Percentiles rank a stretch among this genome's conserved stretches.
Conservation (phyloP, 92 coral and sea anemone genomes). For the Heteractis magnifica region DNA sequence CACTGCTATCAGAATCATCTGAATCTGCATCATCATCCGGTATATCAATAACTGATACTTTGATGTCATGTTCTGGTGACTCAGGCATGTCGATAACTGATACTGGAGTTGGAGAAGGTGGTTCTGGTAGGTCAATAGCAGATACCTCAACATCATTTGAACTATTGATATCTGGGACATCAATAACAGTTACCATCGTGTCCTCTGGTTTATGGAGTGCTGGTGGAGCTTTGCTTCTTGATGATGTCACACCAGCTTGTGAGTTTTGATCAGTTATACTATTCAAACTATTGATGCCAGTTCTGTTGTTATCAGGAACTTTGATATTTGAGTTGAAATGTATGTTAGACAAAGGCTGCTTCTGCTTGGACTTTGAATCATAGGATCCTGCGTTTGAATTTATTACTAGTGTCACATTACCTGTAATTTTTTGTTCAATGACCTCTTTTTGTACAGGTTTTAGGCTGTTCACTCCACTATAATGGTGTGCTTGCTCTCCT, state of each 20-base stretch:
- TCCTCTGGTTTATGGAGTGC: conserved; percentile 14
- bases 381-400: conserved; percentile 30
- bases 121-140: conserved; percentile 81
- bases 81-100: conserved; percentile 79
- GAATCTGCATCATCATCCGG: conserved; percentile 52
- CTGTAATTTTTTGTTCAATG: conserved; percentile 45
- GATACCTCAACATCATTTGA: conserved; percentile 71
- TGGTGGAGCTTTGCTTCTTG: neutral
- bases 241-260: neutral
- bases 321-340: neutral
- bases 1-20: conserved; percentile 64
- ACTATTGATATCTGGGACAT: conserved; percentile 13
- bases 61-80: conserved; percentile 52
- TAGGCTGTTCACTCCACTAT: conserved; percentile 15
- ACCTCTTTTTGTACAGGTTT: conserved; percentile 31
- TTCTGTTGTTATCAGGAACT: neutral
- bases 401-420: conserved; percentile 44
- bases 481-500: conserved; percentile 10
- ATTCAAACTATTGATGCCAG: neutral
- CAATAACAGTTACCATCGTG: conserved; percentile 18
- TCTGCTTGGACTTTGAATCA: conserved; percentile 15
- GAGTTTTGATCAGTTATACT: neutral
- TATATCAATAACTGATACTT: conserved; percentile 78
- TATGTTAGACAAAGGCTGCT: neutral
- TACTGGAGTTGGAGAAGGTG: conserved; percentile 54